A percentile compares a stretch with the other conserved stretches of the same genome.
These are phyloP conservation scores for Acanthosepion lycidas DNA, from an alignment of 2,888 invertebrate genomes.

Conservation along the genomic window DNA sequence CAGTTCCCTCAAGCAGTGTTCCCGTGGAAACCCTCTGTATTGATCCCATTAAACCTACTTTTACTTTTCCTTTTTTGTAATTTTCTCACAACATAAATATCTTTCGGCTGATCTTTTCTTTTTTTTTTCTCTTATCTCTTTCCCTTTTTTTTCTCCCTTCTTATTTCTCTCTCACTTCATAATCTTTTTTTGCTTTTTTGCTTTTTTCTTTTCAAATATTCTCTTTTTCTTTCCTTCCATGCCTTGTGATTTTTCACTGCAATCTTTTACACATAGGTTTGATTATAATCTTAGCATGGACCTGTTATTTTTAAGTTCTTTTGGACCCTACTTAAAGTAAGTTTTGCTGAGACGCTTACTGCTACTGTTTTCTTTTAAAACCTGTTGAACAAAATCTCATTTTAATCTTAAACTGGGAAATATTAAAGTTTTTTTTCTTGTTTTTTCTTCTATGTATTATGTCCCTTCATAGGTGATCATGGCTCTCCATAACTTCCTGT, in stretches of 20 bases:
- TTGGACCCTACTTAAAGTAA: conserved; percentile 33
- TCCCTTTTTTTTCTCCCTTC: not conserved
- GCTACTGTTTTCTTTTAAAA: not conserved
- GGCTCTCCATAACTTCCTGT: too few species aligned
- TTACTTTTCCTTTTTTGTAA: not conserved
- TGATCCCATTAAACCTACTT: conserved; percentile 5
- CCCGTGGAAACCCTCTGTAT: conserved; percentile 14
- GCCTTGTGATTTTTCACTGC: not conserved
- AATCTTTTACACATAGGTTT: not conserved
- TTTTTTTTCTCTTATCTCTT: not conserved
- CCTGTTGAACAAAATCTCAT: not conserved
- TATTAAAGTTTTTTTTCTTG: not conserved
- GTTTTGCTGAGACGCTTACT: not conserved
- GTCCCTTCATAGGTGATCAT: too few species aligned
- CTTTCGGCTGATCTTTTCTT: not conserved
- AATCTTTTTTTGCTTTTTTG: not conserved
- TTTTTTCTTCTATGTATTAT: too few species aligned
- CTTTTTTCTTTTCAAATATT: not conserved
- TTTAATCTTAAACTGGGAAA: not conserved
- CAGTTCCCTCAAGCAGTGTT: not conserved
- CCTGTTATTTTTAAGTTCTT: not conserved
- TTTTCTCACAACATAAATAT: not conserved
- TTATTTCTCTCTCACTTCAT: not conserved
- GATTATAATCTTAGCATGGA: not conserved
- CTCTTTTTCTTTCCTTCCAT: not conserved